These are phyloP conservation scores for Coenonympha arcania DNA, from an alignment of 2,888 invertebrate genomes.

Conservation along the genomic window DNA sequence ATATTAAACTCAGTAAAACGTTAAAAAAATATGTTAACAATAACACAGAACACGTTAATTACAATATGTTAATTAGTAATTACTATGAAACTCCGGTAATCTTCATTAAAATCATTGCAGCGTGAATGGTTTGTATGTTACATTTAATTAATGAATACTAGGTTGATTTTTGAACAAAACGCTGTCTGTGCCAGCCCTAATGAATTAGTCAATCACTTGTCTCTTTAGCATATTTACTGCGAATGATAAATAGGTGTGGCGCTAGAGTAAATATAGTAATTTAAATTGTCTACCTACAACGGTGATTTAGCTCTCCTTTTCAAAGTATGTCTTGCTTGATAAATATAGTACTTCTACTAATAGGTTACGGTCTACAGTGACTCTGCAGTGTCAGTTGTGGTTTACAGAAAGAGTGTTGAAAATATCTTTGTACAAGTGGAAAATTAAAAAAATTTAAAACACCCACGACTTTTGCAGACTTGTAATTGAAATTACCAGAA, in stretches of 20 bases:
- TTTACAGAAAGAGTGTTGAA: no score
- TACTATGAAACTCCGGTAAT: background rate
- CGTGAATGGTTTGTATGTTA: background rate
- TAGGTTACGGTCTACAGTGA: no score
- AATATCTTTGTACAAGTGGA: no score
- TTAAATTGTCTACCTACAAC: background rate
- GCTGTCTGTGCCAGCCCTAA: background rate
- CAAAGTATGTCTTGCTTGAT: no score
- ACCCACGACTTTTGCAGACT: no score
- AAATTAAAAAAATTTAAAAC: no score
- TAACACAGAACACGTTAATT: background rate
- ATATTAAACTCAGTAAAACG: background rate
- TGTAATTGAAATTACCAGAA: no score
- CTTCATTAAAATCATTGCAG: background rate
- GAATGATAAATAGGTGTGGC: constrained; percentile 5
- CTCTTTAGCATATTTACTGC: background rate
- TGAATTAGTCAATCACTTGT: background rate
- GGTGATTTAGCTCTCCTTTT: background rate
- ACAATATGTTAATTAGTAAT: background rate
- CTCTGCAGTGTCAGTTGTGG: no score
- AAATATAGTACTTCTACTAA: no score
- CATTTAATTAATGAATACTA: background rate
- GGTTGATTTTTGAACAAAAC: constrained; percentile 1
- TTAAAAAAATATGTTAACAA: background rate
- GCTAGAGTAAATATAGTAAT: background rate